These are phyloP conservation scores for Pinna nobilis DNA, from an alignment of 1,140 invertebrate species.

Conservation along the genomic window DNA sequence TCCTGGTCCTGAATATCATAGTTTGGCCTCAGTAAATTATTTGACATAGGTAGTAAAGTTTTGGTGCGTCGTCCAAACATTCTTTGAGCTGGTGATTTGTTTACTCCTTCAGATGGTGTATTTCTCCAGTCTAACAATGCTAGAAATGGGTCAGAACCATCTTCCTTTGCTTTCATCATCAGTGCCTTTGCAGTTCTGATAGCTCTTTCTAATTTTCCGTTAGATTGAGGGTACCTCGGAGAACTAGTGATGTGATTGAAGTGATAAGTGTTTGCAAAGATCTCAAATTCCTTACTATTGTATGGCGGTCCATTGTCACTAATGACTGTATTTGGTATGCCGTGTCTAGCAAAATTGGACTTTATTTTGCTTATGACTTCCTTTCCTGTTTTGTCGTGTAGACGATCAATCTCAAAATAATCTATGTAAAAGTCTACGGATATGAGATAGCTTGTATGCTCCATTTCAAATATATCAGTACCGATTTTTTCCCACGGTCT, in stretches of 20 bases:
- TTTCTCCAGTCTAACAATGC: slow-evolving; percentile 47
- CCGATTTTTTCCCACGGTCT: slow-evolving; percentile 33
- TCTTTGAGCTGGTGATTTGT: slow-evolving; percentile 7
- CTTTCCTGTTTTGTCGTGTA: slow-evolving; percentile 21
- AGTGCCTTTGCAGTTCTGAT: slow-evolving; percentile 34
- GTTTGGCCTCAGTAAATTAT: neutral
- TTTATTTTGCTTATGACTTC: slow-evolving; percentile 41
- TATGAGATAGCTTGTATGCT: slow-evolving; percentile 37
- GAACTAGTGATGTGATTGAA: neutral
- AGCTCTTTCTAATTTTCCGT: slow-evolving; percentile 29
- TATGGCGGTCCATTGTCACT: slow-evolving; percentile 53
- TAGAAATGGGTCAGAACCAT: slow-evolving; percentile 38
- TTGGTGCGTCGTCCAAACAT: slow-evolving; percentile 5
- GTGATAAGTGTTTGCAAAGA: neutral
- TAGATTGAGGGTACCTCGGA: neutral
- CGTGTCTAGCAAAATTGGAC: slow-evolving; percentile 36
- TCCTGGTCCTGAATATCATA: no score
- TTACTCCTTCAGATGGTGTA: slow-evolving; percentile 29
- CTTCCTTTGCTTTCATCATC: slow-evolving; percentile 35
- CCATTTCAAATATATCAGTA: slow-evolving; percentile 40
- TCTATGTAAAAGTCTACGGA: slow-evolving; percentile 39
- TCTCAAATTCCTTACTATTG: neutral
- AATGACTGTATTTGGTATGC: slow-evolving; percentile 32
- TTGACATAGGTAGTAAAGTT: neutral
- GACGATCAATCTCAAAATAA: slow-evolving; percentile 33